These are phyloP conservation scores for Gymnothorax reevesii DNA, from an alignment of 2,797 vertebrate species.

Conservation along the genomic window DNA sequence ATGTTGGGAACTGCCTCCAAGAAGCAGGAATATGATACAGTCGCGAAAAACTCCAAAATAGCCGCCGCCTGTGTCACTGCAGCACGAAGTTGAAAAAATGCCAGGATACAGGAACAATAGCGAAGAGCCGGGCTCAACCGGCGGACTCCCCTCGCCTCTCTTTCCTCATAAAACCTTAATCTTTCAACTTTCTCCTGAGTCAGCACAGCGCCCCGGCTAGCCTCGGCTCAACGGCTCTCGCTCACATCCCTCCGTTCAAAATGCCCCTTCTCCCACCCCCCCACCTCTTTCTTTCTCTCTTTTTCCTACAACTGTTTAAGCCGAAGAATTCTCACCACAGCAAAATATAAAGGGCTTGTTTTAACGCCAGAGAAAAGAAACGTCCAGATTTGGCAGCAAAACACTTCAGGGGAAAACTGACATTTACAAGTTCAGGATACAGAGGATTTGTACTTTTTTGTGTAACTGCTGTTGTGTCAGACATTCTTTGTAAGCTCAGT, in stretches of 20 bases:
- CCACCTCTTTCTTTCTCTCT: conserved; percentile 22
- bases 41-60: conserved; percentile 39
- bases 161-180: conserved; percentile 63
- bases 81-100: conserved; percentile 42
- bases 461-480: background rate
- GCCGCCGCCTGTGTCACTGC: conserved; percentile 47
- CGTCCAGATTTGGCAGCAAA: conserved; percentile 2
- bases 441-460: background rate
- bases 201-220: conserved; percentile 56
- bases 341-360: conserved; percentile 31
- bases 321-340: conserved; percentile 22
- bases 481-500: background rate
- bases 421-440: background rate
- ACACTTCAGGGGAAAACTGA: background rate
- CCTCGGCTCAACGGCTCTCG: conserved; percentile 29
- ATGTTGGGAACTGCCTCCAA: background rate
- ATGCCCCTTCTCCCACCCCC: conserved; percentile 25
- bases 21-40: conserved; percentile 34
- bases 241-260: background rate
- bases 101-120: conserved; percentile 60
- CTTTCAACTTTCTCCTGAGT: conserved; percentile 68
- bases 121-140: conserved; percentile 35
- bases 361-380: conserved; percentile 16
- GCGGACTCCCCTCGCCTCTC: background rate
- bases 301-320: conserved; percentile 22